Evolutionary conservation across 2,888 invertebrate genomes (phyloP).

Genomic region (Germaria angustata): DNA sequence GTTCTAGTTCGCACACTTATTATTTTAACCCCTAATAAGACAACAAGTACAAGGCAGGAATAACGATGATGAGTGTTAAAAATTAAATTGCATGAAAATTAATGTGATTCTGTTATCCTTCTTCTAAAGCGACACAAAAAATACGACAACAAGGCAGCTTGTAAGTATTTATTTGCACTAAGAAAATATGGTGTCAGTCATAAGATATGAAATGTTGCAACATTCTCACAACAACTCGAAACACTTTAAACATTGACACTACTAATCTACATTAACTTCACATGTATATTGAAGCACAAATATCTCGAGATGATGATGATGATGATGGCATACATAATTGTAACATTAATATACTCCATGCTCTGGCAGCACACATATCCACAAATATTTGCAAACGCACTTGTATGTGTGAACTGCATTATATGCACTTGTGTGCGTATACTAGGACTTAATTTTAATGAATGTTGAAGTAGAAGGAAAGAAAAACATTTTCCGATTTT

Average conservation of each 20-base stretch:
- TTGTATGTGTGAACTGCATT: no score
- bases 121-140: not conserved
- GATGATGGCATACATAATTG: conserved; percentile 35
- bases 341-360: conserved; percentile 27
- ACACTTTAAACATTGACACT: conserved; percentile 21
- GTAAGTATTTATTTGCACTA: conserved; percentile 9
- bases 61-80: not conserved
- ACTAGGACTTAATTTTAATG: conserved; percentile 4
- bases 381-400: not conserved
- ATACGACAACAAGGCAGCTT: not conserved
- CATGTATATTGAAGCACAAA: not conserved
- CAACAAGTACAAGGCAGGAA: not conserved
- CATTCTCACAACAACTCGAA: conserved; percentile 10
- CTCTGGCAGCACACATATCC: not conserved
- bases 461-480: not conserved
- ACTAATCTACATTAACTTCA: not conserved
- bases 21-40: not conserved
- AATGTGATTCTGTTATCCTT: conserved; percentile 15
- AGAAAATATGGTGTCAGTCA: conserved; percentile 45
- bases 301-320: not conserved
- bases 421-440: not conserved
- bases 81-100: not conserved
- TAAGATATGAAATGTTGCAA: conserved; percentile 33
- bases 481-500: conserved; percentile 13
- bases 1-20: not conserved